Evolutionary conservation across 2,113 vertebrate genomes (phyloP), one percentile per base, ranked within the genome.

Genomic region (Pangasianodon hypophthalmus): DNA sequence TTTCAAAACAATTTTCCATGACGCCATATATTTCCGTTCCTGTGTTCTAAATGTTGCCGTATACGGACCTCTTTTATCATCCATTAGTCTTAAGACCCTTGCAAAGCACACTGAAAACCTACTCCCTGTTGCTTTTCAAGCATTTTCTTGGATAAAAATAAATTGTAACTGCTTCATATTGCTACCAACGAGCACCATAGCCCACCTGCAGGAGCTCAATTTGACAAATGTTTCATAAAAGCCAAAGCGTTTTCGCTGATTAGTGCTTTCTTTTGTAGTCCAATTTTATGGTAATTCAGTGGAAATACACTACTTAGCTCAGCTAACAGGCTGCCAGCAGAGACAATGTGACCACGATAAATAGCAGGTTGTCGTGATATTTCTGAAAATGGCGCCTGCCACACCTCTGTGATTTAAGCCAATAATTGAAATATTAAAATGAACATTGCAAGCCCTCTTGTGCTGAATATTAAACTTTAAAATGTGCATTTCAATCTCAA

Each of bases 161-260:
- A 84, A 83, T 75, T 60, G 32, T 82, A 86, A 37, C 64, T 58
- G 88, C 32, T 88, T 60, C 71, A 46, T 88, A 69, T 69, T 44
- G 71, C 85, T 64, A 46, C 77, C 56, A 64, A 87, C 54, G 13
- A 64, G 62, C 87, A 60, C 37, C 18, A 14, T 56, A 54, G 64
- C 29, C 60, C 4, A 60, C 79, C 60, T 54, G 71, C 77, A 84
- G 67, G 58, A 86, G 44, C 50, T 75, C 9, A 37, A 26, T 29
- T n/a, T 46, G 81, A 91, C 29, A 83, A n/a, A 83, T 37, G 3
- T 84, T 44, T 24, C 60, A 37, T 56, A 64, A 81, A 64, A 87
- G 58, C 60, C 32, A 56, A 58, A 83, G 54, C 2, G 32, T 79
- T 84, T 52, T 62, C 32, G 6, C 18, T 77, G 79, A 91, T 84